Evolutionary conservation across 2,888 invertebrate genomes (phyloP).

Genomic region (Pelosia muscerda): DNA sequence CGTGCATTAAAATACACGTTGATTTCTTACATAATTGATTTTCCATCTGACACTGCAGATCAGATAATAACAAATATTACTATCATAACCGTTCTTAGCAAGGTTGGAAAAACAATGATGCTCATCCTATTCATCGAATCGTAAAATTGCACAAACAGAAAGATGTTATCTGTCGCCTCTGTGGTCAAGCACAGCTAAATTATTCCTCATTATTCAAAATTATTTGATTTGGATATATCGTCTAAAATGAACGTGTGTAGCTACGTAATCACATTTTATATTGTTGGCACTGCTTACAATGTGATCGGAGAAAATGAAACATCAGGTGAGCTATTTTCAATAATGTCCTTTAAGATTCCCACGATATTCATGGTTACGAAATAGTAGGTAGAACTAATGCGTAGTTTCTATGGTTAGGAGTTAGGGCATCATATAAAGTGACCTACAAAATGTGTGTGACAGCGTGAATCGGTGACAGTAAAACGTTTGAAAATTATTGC

Average conservation of each 20-base stretch:
- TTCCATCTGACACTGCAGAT: background rate
- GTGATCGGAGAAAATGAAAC: conserved; percentile 41
- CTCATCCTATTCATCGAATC: conserved; percentile 36
- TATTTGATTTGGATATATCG: conserved; percentile 42
- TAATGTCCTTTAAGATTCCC: background rate
- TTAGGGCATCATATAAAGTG: too few relatives aligned
- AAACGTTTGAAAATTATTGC: too few relatives aligned
- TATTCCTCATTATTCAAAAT: conserved; percentile 46
- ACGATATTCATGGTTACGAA: too few relatives aligned
- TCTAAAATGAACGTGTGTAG: conserved; percentile 46
- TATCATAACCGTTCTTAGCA: conserved; percentile 25
- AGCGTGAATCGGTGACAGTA: too few relatives aligned
- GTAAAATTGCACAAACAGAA: conserved; percentile 46
- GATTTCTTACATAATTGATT: background rate
- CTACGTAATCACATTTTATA: conserved; percentile 36
- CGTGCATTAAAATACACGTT: background rate
- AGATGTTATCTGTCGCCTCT: conserved; percentile 46
- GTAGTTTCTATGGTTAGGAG: too few relatives aligned
- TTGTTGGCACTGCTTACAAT: conserved; percentile 26
- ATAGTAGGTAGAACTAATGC: background rate
- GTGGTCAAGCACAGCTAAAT: conserved; percentile 45
- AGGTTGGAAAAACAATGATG: conserved; percentile 20
- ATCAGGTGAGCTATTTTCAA: conserved; percentile 47
- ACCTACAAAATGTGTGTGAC: too few relatives aligned
- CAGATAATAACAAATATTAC: background rate